phyloP scores from a whole-genome alignment of 2,113 vertebrate species.

The Hydropotes inermis region DNA sequence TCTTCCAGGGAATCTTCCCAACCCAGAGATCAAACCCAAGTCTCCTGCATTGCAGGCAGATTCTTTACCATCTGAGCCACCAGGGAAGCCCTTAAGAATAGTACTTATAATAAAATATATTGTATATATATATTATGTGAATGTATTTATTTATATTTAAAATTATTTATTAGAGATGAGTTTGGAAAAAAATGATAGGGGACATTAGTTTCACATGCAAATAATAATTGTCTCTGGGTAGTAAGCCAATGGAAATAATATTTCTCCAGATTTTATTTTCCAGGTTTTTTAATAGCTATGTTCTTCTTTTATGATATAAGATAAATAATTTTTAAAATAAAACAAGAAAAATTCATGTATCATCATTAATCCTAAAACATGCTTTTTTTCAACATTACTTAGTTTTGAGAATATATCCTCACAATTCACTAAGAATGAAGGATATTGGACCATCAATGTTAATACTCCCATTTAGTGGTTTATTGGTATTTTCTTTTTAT shows the following conservation, averaged over 20 bases:
- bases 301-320: not conserved
- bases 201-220: not conserved
- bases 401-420: not conserved
- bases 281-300: not conserved
- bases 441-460: not conserved
- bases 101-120: not conserved
- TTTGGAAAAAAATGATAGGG: not conserved
- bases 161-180: not conserved
- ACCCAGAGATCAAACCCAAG: not conserved
- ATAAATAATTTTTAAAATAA: not conserved
- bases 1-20: not conserved
- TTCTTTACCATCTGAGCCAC: not conserved
- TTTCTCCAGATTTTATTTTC: not conserved
- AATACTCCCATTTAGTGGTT: not conserved
- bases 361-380: not conserved
- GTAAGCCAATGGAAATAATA: not conserved
- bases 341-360: not conserved
- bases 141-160: not conserved
- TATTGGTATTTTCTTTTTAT: not conserved
- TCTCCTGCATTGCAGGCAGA: not conserved
- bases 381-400: not conserved
- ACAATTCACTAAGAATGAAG: not conserved
- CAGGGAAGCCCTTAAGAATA: not conserved
- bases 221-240: not conserved
- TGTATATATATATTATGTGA: not conserved